These are phyloP conservation scores for Chaenodraco wilsoni DNA, from an alignment of 2,797 vertebrate genomes.

Conservation along the genomic window DNA sequence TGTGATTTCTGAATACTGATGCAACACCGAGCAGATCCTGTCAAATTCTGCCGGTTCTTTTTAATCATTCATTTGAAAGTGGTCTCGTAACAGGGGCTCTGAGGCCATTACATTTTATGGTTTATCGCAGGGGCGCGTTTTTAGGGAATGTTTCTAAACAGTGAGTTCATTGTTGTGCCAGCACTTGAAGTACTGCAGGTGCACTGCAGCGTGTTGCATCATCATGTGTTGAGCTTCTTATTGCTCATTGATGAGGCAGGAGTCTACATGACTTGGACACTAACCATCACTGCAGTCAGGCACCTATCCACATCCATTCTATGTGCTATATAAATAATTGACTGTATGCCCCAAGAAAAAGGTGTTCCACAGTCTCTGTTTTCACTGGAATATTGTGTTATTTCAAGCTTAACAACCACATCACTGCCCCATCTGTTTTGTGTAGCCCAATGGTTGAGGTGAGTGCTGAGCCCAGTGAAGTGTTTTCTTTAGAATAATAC, in stretches of 20 bases:
- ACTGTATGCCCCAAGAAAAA: neutral
- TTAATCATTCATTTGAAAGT: conserved; percentile 64
- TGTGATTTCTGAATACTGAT: conserved; percentile 72
- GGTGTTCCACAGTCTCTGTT: conserved; percentile 13
- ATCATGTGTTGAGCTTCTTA: conserved; percentile 34
- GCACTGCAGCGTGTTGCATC: conserved; percentile 53
- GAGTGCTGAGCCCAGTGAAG: neutral
- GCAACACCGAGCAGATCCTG: conserved; percentile 65
- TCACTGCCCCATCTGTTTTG: neutral
- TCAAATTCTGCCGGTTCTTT: conserved; percentile 63
- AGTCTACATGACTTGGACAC: conserved; percentile 24
- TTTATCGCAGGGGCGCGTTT: conserved; percentile 23
- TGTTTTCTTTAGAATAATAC: neutral
- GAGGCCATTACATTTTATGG: conserved; percentile 51
- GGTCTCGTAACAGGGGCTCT: conserved; percentile 34
- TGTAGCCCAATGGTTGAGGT: neutral
- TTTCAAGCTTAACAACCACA: neutral
- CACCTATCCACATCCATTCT: conserved; percentile 9
- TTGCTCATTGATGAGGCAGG: conserved; percentile 55
- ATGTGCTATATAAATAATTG: neutral
- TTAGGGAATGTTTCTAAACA: conserved; percentile 29
- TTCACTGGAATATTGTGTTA: conserved; percentile 15
- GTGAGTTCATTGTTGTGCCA: conserved; percentile 24
- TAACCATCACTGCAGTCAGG: conserved; percentile 31
- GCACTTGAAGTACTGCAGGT: conserved; percentile 46